Conservation (phyloP, 2,797 vertebrate species). For the Spinus pinus region DNA sequence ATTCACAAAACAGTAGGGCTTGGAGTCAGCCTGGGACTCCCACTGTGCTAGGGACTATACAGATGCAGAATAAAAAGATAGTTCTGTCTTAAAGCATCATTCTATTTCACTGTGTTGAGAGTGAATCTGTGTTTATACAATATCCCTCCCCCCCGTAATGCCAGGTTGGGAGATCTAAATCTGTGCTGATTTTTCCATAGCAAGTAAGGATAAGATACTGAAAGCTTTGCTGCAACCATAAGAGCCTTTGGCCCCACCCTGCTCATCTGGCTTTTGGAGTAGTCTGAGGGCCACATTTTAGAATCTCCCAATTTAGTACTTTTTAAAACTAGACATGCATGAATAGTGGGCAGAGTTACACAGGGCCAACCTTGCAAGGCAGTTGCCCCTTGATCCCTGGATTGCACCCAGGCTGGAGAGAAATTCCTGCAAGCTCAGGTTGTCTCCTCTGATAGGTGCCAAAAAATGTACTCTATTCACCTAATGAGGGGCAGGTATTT, state of each 20-base stretch:
- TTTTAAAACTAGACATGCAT: background rate
- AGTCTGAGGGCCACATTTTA: background rate
- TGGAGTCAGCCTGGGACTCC: background rate
- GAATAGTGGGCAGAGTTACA: background rate
- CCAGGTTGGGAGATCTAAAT: background rate
- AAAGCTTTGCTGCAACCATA: background rate
- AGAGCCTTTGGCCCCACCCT: background rate
- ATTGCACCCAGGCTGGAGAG: background rate
- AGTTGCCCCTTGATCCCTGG: background rate
- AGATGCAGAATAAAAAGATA: constrained; percentile 3
- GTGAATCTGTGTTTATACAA: background rate
- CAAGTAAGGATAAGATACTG: background rate
- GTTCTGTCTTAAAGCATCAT: background rate
- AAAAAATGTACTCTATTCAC: background rate
- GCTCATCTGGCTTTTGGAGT: background rate
- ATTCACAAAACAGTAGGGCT: constrained; percentile 32
- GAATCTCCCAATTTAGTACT: background rate
- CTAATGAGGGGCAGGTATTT: background rate
- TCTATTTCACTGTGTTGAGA: background rate
- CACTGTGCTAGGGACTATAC: background rate
- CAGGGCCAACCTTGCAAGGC: background rate
- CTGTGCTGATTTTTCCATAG: background rate
- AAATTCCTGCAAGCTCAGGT: background rate
- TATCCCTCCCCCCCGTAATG: background rate
- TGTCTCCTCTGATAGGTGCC: background rate